Base-by-base conservation (phyloP, 2,797 vertebrate species). In the Hemibagrus guttatus region DNA sequence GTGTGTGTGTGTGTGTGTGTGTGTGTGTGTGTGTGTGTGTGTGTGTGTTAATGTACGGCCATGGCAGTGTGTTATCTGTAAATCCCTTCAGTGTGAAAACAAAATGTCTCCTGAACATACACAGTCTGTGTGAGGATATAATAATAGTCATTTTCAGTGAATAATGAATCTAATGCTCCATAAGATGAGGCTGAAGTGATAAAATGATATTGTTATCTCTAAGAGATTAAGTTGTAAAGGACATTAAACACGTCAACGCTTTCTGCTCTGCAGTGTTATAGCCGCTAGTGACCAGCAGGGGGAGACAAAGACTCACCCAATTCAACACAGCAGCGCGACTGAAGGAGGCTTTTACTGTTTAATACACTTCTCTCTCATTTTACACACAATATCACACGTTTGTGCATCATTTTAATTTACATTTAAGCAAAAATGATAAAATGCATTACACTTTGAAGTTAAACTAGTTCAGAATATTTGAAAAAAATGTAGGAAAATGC, bases 61-160 rank as follows among this genome's bases (percentile, higher is more conserved):
- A 75, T 75, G 49, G 16, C 81, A 81, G 75, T n/a, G 28, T 76
- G 79, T 84, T 66, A 69, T 83, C 58, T 88, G 46, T 69, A 79
- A 87, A 82, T 86, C 82, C 84, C 81, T 74, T 83, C 90, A 74
- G 71, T 52, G 46, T 52, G 26, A 54, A 52, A 75, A 75, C 72
- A 76, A 28, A 19, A 31, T 14, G 74, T 76, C 74, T 59, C 17
- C 54, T 78, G n/a, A 58, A 79, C 75, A 79, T 6, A 58, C 28
- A 58, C n/a, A 78, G n/a, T 31, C 3, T 78, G 75, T 79, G 52
- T 79, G 54, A 56, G 6, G 4, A 1, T 19, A 14, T n/a, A 46
- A 78, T 78, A 17, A 11, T 6, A 12, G 52, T 35, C 75, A 56
- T 35, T 78, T 56, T 12, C 28, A 31, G 28, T 76, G 52, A 56